Evolutionary conservation across 2,888 invertebrate species (phyloP), one percentile per base, ranked within the genome.

Genomic region (Nezara viridula): DNA sequence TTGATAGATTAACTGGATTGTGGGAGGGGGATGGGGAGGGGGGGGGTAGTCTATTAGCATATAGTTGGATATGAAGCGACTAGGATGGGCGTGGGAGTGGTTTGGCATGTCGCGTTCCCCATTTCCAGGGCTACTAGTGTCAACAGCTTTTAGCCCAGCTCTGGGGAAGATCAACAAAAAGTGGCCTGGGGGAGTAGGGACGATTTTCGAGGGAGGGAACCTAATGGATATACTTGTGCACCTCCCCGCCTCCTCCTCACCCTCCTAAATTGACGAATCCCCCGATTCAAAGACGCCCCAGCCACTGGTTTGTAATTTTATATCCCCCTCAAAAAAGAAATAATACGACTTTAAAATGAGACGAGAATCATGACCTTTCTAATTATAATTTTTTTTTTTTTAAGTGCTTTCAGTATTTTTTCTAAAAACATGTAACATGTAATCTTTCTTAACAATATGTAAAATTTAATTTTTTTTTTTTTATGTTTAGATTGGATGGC

Each of bases 101-200:
- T 86, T 86, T 86, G 86, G 40, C 86, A 40, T 86, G 86, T 86
- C 50, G 86, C 32, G 86, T 32, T 32, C 50, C 86, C 86, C 50
- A 86, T 86, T 86, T 86, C 86, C 86, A 86, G 86, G 52, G 52
- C 55, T 86, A 86, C 86, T 55, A 86, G 86, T 86, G 86, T 86
- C 86, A 86, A 86, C 86, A 86, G 86, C 86, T 86, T 86, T 86
- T 86, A 86, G 86, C 86, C 86, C 55, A 32, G 86, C 86, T 40
- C 86, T 55, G n/a, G 86, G 86, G 86, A 86, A 86, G 86, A 86
- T 86, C 86, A 86, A 86, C 86, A 86, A 86, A 86, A 86, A 86
- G 86, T 86, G 86, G 52, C 86, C 37, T 86, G 32, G 86, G 86
- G 55, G 86, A 86, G 86, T 50, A 50, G 86, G 86, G 86, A 86